Conservation (phyloP, 1,140 invertebrate species). For the Rhizoglyphus robini region DNA sequence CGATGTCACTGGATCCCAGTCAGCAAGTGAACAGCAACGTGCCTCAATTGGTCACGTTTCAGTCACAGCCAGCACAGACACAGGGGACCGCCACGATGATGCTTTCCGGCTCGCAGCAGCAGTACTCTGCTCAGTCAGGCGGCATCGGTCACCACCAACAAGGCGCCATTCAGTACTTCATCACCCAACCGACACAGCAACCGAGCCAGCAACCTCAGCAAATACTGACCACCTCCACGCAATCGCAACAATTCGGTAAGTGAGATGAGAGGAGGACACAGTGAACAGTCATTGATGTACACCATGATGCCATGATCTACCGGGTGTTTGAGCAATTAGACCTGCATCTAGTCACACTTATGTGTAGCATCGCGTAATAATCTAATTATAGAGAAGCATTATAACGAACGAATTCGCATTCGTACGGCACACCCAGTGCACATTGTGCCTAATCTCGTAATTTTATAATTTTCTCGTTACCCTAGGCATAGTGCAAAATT, state of each 20-base stretch:
- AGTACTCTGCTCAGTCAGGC: not conserved
- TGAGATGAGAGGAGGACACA: not conserved
- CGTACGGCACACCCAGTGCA: no score
- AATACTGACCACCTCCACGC: not conserved
- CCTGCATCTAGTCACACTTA: no score
- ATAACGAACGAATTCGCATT: no score
- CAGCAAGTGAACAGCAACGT: not conserved
- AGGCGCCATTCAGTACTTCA: not conserved
- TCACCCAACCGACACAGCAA: not conserved
- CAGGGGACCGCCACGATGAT: not conserved
- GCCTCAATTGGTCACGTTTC: conserved; percentile 10
- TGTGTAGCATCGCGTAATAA: no score
- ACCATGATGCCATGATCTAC: no score
- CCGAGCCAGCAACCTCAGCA: not conserved
- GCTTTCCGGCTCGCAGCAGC: not conserved
- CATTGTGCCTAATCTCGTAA: no score
- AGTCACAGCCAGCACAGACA: not conserved
- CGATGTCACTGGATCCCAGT: not conserved
- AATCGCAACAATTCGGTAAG: conserved; percentile 2
- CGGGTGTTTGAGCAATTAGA: no score
- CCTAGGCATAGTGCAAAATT: not conserved
- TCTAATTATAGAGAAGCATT: no score
- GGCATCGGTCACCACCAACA: not conserved
- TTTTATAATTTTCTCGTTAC: not conserved
- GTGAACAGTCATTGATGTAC: no score